Percentiles rank a stretch among this genome's conserved stretches.
phyloP scores from a whole-genome alignment of 1,140 invertebrate species.

The Drosophila jambulina region DNA sequence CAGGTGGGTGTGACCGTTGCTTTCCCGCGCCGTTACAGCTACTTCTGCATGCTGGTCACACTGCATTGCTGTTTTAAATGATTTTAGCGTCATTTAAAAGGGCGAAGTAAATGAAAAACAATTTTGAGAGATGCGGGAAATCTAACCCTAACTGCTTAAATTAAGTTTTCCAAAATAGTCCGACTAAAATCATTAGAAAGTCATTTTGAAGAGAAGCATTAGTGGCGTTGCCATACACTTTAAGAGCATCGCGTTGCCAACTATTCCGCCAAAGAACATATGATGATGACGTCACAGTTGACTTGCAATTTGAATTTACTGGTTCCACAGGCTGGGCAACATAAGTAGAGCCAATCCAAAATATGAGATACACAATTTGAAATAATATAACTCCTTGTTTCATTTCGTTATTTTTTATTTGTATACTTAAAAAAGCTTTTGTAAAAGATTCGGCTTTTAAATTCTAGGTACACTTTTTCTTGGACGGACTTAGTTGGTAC shows the following conservation, averaged over 20 bases:
- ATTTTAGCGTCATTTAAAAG: background rate
- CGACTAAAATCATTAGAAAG: background rate
- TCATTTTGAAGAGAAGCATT: too few relatives aligned
- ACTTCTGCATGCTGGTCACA: background rate
- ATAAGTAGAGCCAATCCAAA: background rate
- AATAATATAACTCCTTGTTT: background rate
- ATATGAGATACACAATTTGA: too few relatives aligned
- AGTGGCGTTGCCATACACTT: background rate
- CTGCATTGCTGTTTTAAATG: background rate
- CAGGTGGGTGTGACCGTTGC: conserved; percentile 27
- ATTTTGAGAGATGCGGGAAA: too few relatives aligned
- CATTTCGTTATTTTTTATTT: conserved; percentile 27
- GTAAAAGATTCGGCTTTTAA: conserved; percentile 36
- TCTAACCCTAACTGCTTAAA: too few relatives aligned
- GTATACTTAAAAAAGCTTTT: conserved; percentile 42
- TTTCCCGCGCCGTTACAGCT: background rate
- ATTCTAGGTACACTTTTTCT: conserved; percentile 34
- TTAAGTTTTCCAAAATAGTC: background rate
- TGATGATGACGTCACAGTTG: background rate
- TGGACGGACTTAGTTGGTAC: conserved; percentile 49
- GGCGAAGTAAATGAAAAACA: background rate
- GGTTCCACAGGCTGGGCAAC: background rate
- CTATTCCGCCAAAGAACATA: background rate
- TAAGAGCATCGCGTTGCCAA: background rate
- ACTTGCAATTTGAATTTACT: conserved; percentile 8